Evolutionary conservation across 2,113 vertebrate species (phyloP).

Genomic region (Myxocyprinus asiaticus): DNA sequence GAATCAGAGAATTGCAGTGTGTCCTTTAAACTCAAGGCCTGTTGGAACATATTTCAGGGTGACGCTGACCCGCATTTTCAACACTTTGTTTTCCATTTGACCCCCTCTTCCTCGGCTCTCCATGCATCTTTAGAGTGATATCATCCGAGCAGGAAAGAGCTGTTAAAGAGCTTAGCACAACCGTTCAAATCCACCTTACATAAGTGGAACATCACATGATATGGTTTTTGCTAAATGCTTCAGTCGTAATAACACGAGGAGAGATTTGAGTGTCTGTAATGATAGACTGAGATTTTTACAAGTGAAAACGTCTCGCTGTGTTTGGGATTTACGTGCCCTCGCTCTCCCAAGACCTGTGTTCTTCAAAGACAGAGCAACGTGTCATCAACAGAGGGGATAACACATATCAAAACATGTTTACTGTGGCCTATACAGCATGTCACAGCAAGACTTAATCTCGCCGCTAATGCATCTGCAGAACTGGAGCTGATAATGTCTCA

Average conservation of each 20-base stretch:
- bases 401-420: background rate
- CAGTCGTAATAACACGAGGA: background rate
- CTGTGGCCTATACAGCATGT: background rate
- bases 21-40: background rate
- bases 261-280: background rate
- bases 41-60: background rate
- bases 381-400: background rate
- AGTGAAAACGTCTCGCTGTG: background rate
- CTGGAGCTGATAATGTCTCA: too few species aligned
- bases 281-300: background rate
- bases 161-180: constrained; percentile 6
- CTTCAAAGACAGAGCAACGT: background rate
- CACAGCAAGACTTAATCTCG: background rate
- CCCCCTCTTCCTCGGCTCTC: background rate
- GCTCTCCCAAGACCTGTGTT: too few species aligned
- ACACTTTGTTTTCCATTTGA: background rate
- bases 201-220: constrained; percentile 24
- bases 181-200: constrained; percentile 17
- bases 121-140: background rate
- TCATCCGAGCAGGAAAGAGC: constrained; percentile 11
- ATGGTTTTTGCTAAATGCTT: background rate
- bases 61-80: background rate
- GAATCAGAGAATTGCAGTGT: too few species aligned
- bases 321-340: too few species aligned
- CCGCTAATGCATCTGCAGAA: too few species aligned